Evolutionary conservation across 2,888 invertebrate species (phyloP).

Genomic region (Aricia artaxerxes): DNA sequence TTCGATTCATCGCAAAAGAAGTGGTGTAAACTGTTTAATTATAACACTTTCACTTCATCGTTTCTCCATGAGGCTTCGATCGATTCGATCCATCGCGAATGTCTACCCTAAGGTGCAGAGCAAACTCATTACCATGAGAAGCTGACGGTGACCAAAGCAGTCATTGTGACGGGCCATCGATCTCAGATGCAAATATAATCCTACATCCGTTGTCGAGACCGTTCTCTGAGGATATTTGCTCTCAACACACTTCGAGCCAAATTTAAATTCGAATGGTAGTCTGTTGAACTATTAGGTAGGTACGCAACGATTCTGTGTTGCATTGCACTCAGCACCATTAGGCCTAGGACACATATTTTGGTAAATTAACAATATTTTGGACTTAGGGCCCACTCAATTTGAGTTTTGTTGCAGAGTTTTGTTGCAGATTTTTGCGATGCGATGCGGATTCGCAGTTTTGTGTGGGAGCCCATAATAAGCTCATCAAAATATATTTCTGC

Average conservation of each 20-base stretch:
- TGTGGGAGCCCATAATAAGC: too few relatives aligned
- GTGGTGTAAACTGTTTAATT: too few relatives aligned
- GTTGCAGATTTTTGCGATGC: too few relatives aligned
- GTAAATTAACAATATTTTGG: background rate
- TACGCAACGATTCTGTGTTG: background rate
- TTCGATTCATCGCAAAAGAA: too few relatives aligned
- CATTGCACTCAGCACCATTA: background rate
- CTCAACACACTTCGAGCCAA: slow-evolving; percentile 12
- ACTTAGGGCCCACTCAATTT: too few relatives aligned
- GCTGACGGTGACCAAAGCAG: background rate
- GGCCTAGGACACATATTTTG: background rate
- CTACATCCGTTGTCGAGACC: background rate
- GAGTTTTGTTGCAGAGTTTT: too few relatives aligned
- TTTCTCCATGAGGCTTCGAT: too few relatives aligned
- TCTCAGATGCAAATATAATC: slow-evolving; percentile 32
- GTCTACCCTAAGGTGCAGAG: background rate
- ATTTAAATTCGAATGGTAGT: background rate
- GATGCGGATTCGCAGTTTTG: too few relatives aligned
- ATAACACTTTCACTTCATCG: too few relatives aligned
- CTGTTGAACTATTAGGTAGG: background rate
- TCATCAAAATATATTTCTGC: too few relatives aligned
- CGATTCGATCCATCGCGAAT: too few relatives aligned
- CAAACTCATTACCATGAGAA: background rate
- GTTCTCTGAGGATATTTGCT: slow-evolving; percentile 6
- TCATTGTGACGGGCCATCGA: slow-evolving; percentile 17